Evolutionary conservation across 2,888 invertebrate genomes (phyloP), one percentile per base, ranked within the genome.

Genomic region (Noctua janthe): DNA sequence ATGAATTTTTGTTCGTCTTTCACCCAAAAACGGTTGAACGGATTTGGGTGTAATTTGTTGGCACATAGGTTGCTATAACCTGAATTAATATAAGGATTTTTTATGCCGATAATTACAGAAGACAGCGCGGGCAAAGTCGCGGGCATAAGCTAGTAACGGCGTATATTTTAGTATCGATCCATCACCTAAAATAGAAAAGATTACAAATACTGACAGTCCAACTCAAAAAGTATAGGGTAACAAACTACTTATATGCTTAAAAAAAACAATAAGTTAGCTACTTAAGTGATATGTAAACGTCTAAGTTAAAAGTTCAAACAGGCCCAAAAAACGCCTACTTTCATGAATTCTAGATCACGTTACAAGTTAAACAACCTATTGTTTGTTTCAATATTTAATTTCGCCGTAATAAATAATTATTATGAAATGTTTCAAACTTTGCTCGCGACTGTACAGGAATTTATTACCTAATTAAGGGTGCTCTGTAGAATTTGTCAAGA

Each of bases 401-500:
- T 39, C n/a, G 5, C 23, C 23, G 1, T 64, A 47, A 51, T 81
- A 83, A 43, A 54, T 75, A 75, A 54, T 5, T 13, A 49, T 70
- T 70, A 39, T 29, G 20, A 56, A 82, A 47, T 29, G 43, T 59
- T 66, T 10, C 17, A 56, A 85, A 71, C 39, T 71, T 80, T 66
- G 66, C 15, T 11, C 23, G 64, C 23, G 59, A 59, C 35, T 35
- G 35, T 70, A 74, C 64, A 20, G 3, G 1, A 74, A 85, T 74
- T 74, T 74, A 85, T 67, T 71, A 51, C 29, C 54, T 49, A 54
- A 72, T 84, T 80, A 72, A 39, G 47, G 20, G 17, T n/a, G 4
- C 56, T 51, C 47, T 66, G 29, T 47, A 51, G 79, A 67, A 84
- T 67, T 80, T 80, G 4, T 11, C 23, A 80, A 80, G 71, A 84